A percentile compares a stretch with the other conserved stretches of the same genome.
Conservation (phyloP, 2,797 vertebrate species). For the Sebastes trivittatus region DNA sequence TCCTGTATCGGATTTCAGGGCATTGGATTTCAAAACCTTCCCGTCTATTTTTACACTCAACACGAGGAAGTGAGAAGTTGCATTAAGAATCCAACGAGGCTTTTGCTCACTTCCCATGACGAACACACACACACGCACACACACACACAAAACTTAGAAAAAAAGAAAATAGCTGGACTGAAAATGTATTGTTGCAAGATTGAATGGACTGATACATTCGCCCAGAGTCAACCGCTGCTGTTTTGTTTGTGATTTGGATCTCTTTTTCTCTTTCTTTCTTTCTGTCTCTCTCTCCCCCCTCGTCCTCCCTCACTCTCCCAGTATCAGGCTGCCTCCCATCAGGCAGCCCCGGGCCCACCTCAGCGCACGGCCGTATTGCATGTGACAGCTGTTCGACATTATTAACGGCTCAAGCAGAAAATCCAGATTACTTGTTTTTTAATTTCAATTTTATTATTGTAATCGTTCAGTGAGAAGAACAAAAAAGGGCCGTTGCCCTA, state of each 20-base stretch:
- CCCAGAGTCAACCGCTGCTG: constrained; percentile 48
- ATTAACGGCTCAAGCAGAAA: constrained; percentile 83
- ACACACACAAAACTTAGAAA: not conserved
- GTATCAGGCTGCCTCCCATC: constrained; percentile 69
- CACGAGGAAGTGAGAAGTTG: constrained; percentile 66
- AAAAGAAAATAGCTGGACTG: not conserved
- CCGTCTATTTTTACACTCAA: constrained; percentile 71
- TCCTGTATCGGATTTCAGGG: constrained; percentile 74
- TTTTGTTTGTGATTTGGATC: constrained; percentile 52
- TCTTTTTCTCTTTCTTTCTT: constrained; percentile 18
- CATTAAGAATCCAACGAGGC: constrained; percentile 38
- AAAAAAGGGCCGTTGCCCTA: constrained; percentile 60
- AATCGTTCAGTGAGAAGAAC: constrained; percentile 70
- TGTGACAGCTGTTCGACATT: constrained; percentile 84
- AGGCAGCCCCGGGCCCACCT: constrained; percentile 75
- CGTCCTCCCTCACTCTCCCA: constrained; percentile 1
- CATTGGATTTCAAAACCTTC: constrained; percentile 72
- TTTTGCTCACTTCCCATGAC: constrained; percentile 42
- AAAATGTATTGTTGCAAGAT: constrained; percentile 38
- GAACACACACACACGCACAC: not conserved
- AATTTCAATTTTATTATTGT: constrained; percentile 81
- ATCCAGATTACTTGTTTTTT: constrained; percentile 84
- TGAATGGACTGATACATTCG: constrained; percentile 47
- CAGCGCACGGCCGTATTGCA: constrained; percentile 59
- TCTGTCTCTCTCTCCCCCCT: not conserved